A percentile compares a stretch with the other conserved stretches of the same genome.
Conservation (phyloP, 2,797 vertebrate genomes). For the Pelobates cultripes region DNA sequence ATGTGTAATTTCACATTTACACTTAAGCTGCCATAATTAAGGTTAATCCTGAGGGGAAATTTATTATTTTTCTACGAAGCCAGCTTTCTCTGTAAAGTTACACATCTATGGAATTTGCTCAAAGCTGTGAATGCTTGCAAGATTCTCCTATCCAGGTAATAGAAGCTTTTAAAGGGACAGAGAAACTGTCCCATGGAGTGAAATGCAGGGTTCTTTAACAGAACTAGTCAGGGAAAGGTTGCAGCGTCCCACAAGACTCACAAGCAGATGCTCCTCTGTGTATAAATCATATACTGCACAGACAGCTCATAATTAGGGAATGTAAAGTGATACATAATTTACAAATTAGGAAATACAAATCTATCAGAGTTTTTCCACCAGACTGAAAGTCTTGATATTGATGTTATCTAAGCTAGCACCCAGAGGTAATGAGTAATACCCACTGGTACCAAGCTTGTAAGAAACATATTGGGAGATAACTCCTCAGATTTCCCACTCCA, state of each 20-base stretch:
- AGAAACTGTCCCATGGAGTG: constrained; percentile 35
- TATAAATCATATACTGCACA: constrained; percentile 46
- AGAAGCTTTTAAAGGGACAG: constrained; percentile 29
- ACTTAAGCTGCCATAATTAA: too few relatives aligned
- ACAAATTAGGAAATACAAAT: neutral
- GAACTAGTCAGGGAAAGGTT: constrained; percentile 45
- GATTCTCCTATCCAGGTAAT: constrained; percentile 4
- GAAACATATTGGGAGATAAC: neutral
- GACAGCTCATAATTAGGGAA: constrained; percentile 48
- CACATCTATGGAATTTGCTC: too few relatives aligned
- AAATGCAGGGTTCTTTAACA: constrained; percentile 3
- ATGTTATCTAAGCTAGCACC: neutral
- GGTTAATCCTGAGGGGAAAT: too few relatives aligned
- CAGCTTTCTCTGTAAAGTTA: too few relatives aligned
- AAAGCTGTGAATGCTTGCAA: too few relatives aligned
- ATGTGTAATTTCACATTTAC: too few relatives aligned
- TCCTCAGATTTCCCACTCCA: neutral
- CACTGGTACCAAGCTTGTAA: too few relatives aligned
- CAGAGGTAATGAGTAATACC: neutral
- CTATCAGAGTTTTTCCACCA: neutral
- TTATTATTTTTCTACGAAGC: too few relatives aligned
- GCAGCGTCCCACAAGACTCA: constrained; percentile 42
- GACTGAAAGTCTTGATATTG: neutral
- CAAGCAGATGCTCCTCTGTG: constrained; percentile 47
- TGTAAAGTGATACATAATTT: constrained; percentile 49